Evolutionary conservation across 2,113 vertebrate genomes (phyloP).

Genomic region (Suricata suricatta): DNA sequence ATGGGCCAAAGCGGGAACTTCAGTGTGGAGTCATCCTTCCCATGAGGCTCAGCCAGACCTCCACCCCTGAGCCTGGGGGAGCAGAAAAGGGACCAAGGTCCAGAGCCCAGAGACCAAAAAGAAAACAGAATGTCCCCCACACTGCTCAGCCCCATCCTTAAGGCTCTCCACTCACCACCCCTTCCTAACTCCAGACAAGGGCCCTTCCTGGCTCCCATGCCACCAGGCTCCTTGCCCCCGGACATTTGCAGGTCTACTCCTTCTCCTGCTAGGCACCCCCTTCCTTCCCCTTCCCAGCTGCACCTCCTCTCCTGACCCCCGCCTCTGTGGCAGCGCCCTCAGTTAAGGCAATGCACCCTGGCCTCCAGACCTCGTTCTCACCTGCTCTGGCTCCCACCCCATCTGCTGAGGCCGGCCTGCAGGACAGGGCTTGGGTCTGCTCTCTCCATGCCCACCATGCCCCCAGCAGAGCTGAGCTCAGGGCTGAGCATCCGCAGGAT

Average conservation of each 20-base stretch:
- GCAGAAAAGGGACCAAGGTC: background rate
- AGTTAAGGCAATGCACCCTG: background rate
- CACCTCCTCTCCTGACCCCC: background rate
- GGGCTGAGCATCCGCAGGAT: fast-evolving
- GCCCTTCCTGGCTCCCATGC: background rate
- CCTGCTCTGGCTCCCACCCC: too few relatives aligned
- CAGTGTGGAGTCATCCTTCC: background rate
- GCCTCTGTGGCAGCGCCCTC: background rate
- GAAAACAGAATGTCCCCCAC: background rate
- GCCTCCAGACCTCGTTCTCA: background rate
- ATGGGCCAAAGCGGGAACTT: background rate
- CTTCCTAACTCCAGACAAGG: background rate
- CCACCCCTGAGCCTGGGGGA: background rate
- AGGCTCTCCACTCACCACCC: background rate
- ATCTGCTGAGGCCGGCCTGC: background rate
- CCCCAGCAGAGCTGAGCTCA: background rate
- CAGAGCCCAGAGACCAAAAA: background rate
- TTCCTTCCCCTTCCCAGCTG: background rate
- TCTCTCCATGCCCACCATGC: fast-evolving
- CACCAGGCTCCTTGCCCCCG: background rate
- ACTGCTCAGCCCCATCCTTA: background rate
- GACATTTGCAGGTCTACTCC: background rate
- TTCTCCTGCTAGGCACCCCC: too few relatives aligned
- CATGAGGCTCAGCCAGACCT: background rate
- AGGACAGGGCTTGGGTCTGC: background rate